These are phyloP conservation scores for Nemotelus pantherinus DNA, from an alignment of 2,888 invertebrate species.

Conservation along the genomic window DNA sequence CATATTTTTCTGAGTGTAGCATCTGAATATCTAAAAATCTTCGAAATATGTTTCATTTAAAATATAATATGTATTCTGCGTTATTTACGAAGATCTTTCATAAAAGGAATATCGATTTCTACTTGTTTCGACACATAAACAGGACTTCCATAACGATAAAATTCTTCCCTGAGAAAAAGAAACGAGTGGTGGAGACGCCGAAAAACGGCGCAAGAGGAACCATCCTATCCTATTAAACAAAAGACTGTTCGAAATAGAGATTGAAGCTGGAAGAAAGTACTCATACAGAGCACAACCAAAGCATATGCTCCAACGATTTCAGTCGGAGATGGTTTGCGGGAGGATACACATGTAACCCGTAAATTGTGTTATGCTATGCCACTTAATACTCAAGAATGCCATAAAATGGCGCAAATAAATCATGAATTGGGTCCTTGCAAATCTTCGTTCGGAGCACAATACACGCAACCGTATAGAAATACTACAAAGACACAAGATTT, in stretches of 20 bases:
- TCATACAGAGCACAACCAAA: background rate
- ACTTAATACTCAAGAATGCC: slow-evolving; percentile 32
- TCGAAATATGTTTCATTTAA: slow-evolving; percentile 36
- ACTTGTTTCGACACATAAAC: background rate
- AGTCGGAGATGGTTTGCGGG: background rate
- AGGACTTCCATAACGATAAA: background rate
- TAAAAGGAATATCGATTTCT: slow-evolving; percentile 38
- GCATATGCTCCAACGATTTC: background rate
- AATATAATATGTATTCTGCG: slow-evolving; percentile 21
- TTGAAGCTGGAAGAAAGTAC: background rate
- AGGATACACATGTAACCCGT: slow-evolving; percentile 8
- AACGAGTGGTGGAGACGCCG: background rate
- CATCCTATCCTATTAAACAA: background rate
- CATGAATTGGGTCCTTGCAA: slow-evolving; percentile 33
- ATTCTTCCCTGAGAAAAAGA: background rate
- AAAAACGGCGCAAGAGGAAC: background rate
- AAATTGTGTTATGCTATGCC: slow-evolving; percentile 20
- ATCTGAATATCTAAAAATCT: slow-evolving; percentile 10
- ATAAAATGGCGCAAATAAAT: slow-evolving; percentile 31
- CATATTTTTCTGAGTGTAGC: too few relatives aligned
- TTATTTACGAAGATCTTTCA: slow-evolving; percentile 26
- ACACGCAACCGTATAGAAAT: too few relatives aligned
- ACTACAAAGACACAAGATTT: too few relatives aligned
- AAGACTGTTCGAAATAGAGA: background rate
- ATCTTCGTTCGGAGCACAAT: slow-evolving; percentile 7